These are phyloP conservation scores for Saccostrea cuccullata DNA, from an alignment of 1,140 invertebrate genomes.

Conservation along the genomic window DNA sequence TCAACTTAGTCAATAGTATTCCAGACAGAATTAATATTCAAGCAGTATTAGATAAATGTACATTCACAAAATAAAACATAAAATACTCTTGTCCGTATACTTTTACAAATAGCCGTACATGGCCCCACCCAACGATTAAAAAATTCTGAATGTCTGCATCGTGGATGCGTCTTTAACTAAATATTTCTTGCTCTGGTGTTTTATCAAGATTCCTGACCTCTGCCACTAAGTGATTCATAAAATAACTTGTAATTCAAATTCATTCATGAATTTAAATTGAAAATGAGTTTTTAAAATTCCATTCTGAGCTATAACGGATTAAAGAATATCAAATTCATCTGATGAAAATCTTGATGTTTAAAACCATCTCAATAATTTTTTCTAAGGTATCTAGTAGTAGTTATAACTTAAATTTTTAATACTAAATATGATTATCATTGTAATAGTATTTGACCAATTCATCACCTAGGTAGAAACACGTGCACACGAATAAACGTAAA, in stretches of 20 bases:
- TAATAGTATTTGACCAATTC: too few relatives aligned
- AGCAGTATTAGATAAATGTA: background rate
- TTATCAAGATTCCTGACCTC: background rate
- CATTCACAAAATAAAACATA: background rate
- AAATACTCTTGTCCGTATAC: background rate
- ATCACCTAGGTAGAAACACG: background rate
- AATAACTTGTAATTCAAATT: background rate
- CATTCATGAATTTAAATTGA: constrained; percentile 19
- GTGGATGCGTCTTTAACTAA: background rate
- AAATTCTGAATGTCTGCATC: background rate
- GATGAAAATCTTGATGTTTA: too few relatives aligned
- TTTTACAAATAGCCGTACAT: background rate
- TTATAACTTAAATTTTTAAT: too few relatives aligned
- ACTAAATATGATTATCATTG: too few relatives aligned
- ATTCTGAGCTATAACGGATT: background rate
- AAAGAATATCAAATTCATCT: background rate
- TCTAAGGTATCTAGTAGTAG: too few relatives aligned
- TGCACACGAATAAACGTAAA: background rate
- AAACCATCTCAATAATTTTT: too few relatives aligned
- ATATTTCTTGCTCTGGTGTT: background rate
- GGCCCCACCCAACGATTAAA: constrained; percentile 26
- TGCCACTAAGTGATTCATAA: background rate
- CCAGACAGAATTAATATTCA: background rate
- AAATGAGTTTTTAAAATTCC: background rate
- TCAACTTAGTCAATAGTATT: background rate